Evolutionary conservation across 1,140 invertebrate genomes (phyloP), one percentile per base, ranked within the genome.

Genomic region (Magallana ariakensis): DNA sequence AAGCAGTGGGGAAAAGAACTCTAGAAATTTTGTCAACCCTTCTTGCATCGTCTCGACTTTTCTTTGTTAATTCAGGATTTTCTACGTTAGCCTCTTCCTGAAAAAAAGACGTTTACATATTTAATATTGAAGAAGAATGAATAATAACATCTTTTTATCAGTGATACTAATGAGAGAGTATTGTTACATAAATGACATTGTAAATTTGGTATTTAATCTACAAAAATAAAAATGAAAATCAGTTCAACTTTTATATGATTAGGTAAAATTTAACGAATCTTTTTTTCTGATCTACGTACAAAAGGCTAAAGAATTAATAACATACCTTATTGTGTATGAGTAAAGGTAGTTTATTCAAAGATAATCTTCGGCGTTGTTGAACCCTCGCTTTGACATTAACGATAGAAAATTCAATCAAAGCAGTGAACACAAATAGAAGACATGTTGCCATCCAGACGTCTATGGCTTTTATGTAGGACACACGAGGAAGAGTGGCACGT

Each of bases 381-480:
- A 84, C 85, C 19, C 91, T 87, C 10, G 92, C 83, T 16, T 90
- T 83, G 11, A 92, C 90, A 86, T 94, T 94, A 10, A 97, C 97
- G 13, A 97, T 96, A 0, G 97, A 97, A 92, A 97, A 98, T 95
- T 98, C 97, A 26, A 97, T 96, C 16, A 98, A 94, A 15, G 97
- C 97, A 2, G 97, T 96, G 92, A 98, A 98, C 4, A 98, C 97
- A 83, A 97, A 98, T 85, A 97, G 95, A 96, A 98, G 97, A 91
- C 97, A 98, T 15, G 96, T 97, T 8, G 97, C 97, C 97, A 98
- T 98, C 97, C 97, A 98, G 0, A 98, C 94, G 93, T 98, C 97
- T n/a, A 98, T 94, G 9, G 97, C 97, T 96, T 97, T 97, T 33
- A 96, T 91, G 70, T 91, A 91, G 7, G 90, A 91, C 5, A 91